Evolutionary conservation across 1,140 invertebrate genomes (phyloP).

Genomic region (Euura lappo): DNA sequence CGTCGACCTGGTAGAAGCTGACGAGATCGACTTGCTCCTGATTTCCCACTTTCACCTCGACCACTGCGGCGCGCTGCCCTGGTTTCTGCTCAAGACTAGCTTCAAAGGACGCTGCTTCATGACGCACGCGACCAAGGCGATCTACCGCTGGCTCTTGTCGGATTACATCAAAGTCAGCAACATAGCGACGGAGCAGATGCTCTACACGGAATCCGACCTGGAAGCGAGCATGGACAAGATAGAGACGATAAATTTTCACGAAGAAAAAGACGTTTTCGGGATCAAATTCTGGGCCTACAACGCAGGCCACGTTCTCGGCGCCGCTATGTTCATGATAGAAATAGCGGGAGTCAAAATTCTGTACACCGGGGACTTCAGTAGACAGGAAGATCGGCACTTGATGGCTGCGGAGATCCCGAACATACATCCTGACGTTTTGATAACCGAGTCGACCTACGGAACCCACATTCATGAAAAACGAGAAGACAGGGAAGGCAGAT

Average conservation of each 20-base stretch:
- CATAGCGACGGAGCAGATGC: conserved; percentile 96
- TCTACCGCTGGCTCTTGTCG: conserved; percentile 97
- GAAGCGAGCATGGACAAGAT: conserved; percentile 99
- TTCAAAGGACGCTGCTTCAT: conserved; percentile 99
- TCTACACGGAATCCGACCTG: conserved; percentile 96
- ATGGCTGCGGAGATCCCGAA: conserved; percentile 99
- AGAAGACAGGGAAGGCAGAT: conserved; percentile 94
- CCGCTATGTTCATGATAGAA: conserved; percentile 99
- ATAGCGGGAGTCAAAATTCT: conserved; percentile 96
- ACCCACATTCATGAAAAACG: conserved; percentile 99
- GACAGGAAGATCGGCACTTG: conserved; percentile 98
- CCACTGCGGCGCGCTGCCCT: conserved; percentile 97
- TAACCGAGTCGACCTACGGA: conserved; percentile 98
- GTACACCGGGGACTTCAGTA: conserved; percentile 98
- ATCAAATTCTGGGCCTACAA: conserved; percentile 99
- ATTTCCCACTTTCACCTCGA: conserved; percentile 99
- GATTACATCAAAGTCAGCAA: conserved; percentile 99
- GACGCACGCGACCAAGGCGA: conserved; percentile 99
- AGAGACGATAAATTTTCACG: conserved; percentile 98
- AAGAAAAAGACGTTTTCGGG: conserved; percentile 97
- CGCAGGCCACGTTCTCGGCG: conserved; percentile 97
- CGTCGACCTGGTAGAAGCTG: conserved; percentile 96
- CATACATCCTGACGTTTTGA: conserved; percentile 94
- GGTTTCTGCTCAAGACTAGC: conserved; percentile 97
- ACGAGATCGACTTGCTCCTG: conserved; percentile 95